Evolutionary conservation across 2,113 vertebrate species (phyloP).

Genomic region (Microtus richardsoni): DNA sequence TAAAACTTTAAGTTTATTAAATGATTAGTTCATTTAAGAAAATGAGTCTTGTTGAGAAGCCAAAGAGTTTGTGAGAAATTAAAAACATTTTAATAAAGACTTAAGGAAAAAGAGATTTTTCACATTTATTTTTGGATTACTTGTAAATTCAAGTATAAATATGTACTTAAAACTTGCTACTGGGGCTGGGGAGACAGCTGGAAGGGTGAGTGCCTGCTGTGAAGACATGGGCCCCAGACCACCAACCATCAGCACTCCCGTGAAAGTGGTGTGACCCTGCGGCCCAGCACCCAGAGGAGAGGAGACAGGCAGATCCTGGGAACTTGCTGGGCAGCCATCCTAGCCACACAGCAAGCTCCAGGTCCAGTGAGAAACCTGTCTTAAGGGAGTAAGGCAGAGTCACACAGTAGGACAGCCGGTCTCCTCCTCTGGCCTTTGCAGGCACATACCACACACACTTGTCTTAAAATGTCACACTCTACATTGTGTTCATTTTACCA

Average conservation of each 20-base stretch:
- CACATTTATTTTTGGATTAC: background rate
- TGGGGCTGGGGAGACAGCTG: background rate
- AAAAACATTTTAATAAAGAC: conserved; percentile 41
- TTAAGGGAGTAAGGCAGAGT: background rate
- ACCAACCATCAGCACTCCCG: background rate
- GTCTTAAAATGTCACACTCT: background rate
- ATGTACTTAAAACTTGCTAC: background rate
- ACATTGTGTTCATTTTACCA: background rate
- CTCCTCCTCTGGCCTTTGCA: background rate
- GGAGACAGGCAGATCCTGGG: background rate
- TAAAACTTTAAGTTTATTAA: conserved; percentile 2
- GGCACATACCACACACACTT: background rate
- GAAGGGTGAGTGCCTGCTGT: background rate
- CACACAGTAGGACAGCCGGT: background rate
- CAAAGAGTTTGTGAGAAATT: background rate
- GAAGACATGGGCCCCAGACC: background rate
- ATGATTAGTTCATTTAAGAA: conserved; percentile 48
- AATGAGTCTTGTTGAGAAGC: background rate
- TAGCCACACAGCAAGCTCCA: background rate
- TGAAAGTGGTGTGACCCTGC: background rate
- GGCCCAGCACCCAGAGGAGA: background rate
- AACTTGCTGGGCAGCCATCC: background rate
- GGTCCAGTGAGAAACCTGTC: background rate
- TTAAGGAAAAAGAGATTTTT: background rate
- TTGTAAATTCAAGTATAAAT: conserved; percentile 55